phyloP scores from a whole-genome alignment of 2,888 invertebrate genomes.

The Watsonalla cultraria region DNA sequence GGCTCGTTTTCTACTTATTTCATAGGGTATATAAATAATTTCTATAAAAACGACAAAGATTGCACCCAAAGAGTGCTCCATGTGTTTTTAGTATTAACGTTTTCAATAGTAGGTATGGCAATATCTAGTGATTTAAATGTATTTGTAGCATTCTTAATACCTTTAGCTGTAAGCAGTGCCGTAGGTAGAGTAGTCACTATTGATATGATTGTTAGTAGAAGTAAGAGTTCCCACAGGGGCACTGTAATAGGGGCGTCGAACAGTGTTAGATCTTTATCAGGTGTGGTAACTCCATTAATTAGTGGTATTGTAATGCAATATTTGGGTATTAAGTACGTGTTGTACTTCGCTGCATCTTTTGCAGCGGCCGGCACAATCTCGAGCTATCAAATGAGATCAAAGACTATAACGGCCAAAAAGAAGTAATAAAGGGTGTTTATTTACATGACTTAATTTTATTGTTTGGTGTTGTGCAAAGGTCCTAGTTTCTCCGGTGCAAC shows the following conservation, averaged over 20 bases:
- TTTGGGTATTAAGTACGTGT: slow-evolving; percentile 57
- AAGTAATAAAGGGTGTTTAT: slow-evolving; percentile 15
- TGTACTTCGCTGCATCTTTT: slow-evolving; percentile 38
- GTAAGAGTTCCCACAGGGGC: slow-evolving; percentile 68
- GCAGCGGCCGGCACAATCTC: slow-evolving; percentile 45
- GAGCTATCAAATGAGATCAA: slow-evolving; percentile 33
- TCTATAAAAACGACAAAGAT: slow-evolving; percentile 56
- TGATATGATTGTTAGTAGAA: slow-evolving; percentile 68
- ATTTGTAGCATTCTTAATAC: slow-evolving; percentile 59
- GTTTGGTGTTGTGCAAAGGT: slow-evolving; percentile 1
- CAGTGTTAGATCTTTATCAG: slow-evolving; percentile 74
- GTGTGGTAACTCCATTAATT: slow-evolving; percentile 75
- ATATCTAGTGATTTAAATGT: slow-evolving; percentile 47
- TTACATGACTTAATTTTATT: not conserved
- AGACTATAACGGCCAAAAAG: slow-evolving; percentile 19
- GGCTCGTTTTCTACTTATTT: slow-evolving; percentile 63
- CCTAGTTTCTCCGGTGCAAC: not conserved
- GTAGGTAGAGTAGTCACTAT: slow-evolving; percentile 65
- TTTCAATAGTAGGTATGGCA: slow-evolving; percentile 58
- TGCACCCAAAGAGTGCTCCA: slow-evolving; percentile 59
- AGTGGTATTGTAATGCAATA: slow-evolving; percentile 70
- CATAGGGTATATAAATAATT: slow-evolving; percentile 54
- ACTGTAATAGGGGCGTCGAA: slow-evolving; percentile 76
- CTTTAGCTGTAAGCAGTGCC: slow-evolving; percentile 64
- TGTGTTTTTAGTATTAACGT: slow-evolving; percentile 55